Evolutionary conservation across 2,113 vertebrate species (phyloP), one percentile per base, ranked within the genome.

Genomic region (Anas platyrhynchos): DNA sequence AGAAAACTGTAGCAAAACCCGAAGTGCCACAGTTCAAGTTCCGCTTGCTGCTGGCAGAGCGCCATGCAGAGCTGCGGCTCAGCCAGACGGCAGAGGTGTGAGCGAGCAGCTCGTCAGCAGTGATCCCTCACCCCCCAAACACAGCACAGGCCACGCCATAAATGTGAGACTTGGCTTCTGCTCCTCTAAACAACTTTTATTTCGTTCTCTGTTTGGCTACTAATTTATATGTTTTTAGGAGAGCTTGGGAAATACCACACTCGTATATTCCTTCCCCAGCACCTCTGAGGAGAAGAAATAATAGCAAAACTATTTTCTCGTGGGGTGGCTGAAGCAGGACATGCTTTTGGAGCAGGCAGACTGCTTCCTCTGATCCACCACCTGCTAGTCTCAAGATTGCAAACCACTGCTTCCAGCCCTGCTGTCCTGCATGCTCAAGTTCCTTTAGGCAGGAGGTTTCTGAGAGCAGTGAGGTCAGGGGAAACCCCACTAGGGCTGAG

Each of bases 1-100:
- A 95, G 62, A 94, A 96, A 96, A 94, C 58, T 76, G 92, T 34
- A 93, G 83, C 96, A 94, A 96, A 97, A 97, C 92, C 92, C 89
- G 93, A 96, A 96, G 81, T 91, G 69, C 83, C 92, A 83, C 92
- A 65, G 83, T 58, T 79, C 5, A 79, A 93, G 96, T 96, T 97
- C 96, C 55, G 26, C 88, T 94, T 92, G 71, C 73, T 55, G 93
- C 83, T 96, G 96, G 93, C 94, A 66, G 52, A 43, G 27, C 12
- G 93, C 96, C 93, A 92, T 2, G 10, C 0, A 25, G 83, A 89
- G 55, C 81, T 46, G 75, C 3, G 2, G 76, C 83, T 88, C 72
- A 29, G 86, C 34, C 61, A 67, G 26, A n/a, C 0, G 0, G 46
- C 3, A 2, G 4, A 36, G 25, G 17, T 6, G 44, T 6, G 72